phyloP scores from a whole-genome alignment of 2,113 vertebrate genomes.

The Suricata suricatta region DNA sequence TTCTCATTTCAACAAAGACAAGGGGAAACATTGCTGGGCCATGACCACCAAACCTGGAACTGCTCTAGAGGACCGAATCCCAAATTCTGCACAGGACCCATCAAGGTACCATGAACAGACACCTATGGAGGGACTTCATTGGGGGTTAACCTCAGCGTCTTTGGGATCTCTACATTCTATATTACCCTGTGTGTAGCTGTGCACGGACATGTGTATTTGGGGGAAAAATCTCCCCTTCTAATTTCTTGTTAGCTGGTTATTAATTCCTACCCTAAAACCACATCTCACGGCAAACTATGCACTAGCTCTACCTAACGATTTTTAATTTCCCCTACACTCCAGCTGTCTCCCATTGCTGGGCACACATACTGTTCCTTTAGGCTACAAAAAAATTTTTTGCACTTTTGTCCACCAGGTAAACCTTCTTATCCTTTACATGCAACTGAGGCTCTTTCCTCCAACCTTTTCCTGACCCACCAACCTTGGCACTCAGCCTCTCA shows the following conservation, averaged over 20 bases:
- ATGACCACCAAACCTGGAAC: neutral
- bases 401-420: neutral
- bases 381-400: neutral
- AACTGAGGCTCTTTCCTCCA: neutral
- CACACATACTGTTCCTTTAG: neutral
- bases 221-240: neutral
- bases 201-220: too few species aligned
- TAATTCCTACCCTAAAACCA: neutral
- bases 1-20: neutral
- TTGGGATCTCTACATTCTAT: neutral
- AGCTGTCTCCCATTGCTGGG: too few species aligned
- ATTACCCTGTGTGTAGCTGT: neutral
- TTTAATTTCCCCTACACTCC: neutral
- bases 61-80: neutral
- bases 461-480: neutral
- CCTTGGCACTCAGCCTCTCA: neutral
- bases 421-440: neutral
- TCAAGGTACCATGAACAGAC: too few species aligned
- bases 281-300: neutral
- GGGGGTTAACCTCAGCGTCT: neutral
- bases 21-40: neutral
- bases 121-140: neutral
- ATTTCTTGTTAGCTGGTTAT: neutral
- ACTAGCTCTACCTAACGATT: neutral
- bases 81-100: neutral